These are phyloP conservation scores for Tortrix viridana DNA, from an alignment of 2,888 invertebrate species.

Conservation along the genomic window DNA sequence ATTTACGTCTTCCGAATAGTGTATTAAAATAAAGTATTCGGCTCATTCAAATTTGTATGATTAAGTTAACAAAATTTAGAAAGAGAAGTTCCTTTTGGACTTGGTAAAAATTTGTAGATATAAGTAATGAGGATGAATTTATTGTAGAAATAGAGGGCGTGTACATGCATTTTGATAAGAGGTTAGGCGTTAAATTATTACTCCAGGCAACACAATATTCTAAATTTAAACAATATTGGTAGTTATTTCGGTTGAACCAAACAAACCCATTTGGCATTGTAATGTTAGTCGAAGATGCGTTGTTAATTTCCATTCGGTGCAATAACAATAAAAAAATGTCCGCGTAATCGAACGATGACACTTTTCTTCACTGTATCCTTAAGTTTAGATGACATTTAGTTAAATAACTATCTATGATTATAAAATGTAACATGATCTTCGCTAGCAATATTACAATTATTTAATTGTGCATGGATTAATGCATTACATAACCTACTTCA, in stretches of 20 bases:
- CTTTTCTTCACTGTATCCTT: too few relatives aligned
- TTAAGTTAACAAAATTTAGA: slow-evolving; percentile 58
- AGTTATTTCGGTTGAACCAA: too few relatives aligned
- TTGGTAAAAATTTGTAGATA: slow-evolving; percentile 47
- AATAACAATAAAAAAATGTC: too few relatives aligned
- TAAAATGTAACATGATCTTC: too few relatives aligned
- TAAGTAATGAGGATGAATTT: slow-evolving; percentile 76
- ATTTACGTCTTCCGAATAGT: slow-evolving; percentile 83
- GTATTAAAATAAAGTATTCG: slow-evolving; percentile 69
- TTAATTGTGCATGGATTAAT: not conserved
- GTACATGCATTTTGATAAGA: slow-evolving; percentile 58
- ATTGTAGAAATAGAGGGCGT: slow-evolving; percentile 64
- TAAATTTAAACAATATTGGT: too few relatives aligned
- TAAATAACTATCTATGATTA: too few relatives aligned
- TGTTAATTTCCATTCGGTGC: too few relatives aligned
- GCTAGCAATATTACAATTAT: not conserved
- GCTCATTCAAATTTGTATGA: slow-evolving; percentile 63
- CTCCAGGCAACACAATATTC: not conserved
- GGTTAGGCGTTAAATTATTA: slow-evolving; percentile 4
- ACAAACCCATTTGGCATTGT: too few relatives aligned
- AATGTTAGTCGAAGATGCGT: too few relatives aligned
- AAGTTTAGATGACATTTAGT: too few relatives aligned
- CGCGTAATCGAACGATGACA: too few relatives aligned
- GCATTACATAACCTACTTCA: not conserved
- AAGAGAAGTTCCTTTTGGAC: slow-evolving; percentile 71